Percentiles rank a stretch among this genome's conserved stretches.
phyloP scores from a whole-genome alignment of 2,797 vertebrate species.

The Pithecia hirsuta region DNA sequence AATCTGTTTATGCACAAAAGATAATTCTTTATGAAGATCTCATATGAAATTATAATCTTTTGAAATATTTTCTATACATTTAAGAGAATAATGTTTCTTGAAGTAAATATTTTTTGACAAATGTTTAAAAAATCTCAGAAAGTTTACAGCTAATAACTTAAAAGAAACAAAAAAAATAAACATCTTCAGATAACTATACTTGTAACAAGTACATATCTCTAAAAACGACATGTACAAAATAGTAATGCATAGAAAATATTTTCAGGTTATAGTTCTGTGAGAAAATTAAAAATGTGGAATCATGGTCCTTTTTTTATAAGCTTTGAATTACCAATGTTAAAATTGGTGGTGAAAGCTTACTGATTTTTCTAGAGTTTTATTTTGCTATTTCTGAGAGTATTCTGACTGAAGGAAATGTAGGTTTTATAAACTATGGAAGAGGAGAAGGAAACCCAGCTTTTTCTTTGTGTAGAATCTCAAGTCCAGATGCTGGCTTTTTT shows the following conservation, averaged over 20 bases:
- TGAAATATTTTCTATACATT: background rate
- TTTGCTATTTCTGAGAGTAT: slow-evolving; percentile 40
- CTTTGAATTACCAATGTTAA: slow-evolving; percentile 5
- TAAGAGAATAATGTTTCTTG: background rate
- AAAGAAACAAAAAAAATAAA: background rate
- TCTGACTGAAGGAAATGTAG: background rate
- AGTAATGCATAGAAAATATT: background rate
- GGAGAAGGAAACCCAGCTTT: background rate
- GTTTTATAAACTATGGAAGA: slow-evolving; percentile 9
- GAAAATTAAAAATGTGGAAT: background rate
- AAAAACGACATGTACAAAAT: background rate
- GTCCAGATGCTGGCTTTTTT: slow-evolving; percentile 62
- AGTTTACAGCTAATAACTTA: background rate
- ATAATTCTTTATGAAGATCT: background rate
- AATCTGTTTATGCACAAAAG: background rate
- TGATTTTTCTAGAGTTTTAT: slow-evolving; percentile 33
- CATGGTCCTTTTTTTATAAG: background rate
- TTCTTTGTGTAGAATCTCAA: slow-evolving; percentile 44
- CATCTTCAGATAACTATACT: background rate
- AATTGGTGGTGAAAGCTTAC: background rate
- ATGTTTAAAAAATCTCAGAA: background rate
- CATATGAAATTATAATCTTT: background rate
- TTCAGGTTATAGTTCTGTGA: background rate
- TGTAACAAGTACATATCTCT: background rate
- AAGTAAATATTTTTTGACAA: background rate